Evolutionary conservation across 2,888 invertebrate species (phyloP), one percentile per base, ranked within the genome.

Genomic region (Laothoe populi): DNA sequence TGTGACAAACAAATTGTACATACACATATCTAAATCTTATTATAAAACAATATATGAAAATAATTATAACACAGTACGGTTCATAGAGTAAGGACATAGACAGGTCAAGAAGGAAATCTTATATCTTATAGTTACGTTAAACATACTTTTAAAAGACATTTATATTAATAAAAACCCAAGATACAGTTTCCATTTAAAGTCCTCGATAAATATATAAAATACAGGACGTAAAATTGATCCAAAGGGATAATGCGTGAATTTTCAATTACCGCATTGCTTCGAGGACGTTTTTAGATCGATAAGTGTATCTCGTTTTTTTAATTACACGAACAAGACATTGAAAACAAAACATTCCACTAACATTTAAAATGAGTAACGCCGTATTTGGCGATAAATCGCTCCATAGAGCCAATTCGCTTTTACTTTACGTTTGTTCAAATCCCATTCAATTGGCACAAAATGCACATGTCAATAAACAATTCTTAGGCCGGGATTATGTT

Each of bases 391-490:
- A 19, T 26, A 31, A 53, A 16, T 19, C 10, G 31, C 49, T 31
- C 16, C 49, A 4, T 11, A 35, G 19, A 35, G 35, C 1, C 8
- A 11, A 31, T 31, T 35, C 16, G 16, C 7, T 10, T 38, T 10
- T 13, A 38, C 38, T 35, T 16, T 53, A 49, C 49, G 31, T 49
- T 49, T 49, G 7, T 26, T 49, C 26, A n/a, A 35, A 11, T 35
- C 53, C 53, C 11, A 19, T 4, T 35, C 10, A 35, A 19, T 53
- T 16, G 19, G 53, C 53, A 53, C 49, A 31, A 2, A 3, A 35
- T 53, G 53, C 35, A 2, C 16, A 44, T 53, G 53, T 53, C 53
- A 53, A 53, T 11, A 35, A 35, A 53, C 53, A 53, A 53, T 31
- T 35, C 19, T 35, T 53, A 53, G 53, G 53, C 53, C 53, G 53